phyloP scores from a whole-genome alignment of 2,888 invertebrate species.

The Lithophane socia region DNA sequence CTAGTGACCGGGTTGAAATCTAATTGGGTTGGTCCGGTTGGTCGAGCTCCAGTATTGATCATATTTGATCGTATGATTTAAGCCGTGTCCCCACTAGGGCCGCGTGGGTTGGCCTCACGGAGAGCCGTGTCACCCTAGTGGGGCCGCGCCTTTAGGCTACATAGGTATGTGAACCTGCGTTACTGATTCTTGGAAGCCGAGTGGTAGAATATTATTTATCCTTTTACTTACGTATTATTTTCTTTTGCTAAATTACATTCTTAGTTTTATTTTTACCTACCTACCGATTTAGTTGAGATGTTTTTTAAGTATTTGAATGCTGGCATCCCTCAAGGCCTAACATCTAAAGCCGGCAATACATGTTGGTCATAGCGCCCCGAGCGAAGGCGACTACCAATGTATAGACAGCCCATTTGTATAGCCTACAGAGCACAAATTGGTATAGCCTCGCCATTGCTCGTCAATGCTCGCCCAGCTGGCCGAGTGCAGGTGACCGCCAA shows the following conservation, averaged over 20 bases:
- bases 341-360: neutral
- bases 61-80: neutral
- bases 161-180: neutral
- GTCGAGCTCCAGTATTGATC: conserved; percentile 9
- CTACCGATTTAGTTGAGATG: neutral
- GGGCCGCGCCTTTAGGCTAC: neutral
- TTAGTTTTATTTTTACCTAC: too few species aligned
- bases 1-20: neutral
- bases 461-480: too few species aligned
- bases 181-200: conserved; percentile 12
- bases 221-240: neutral
- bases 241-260: neutral
- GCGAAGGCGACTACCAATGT: too few species aligned
- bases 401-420: too few species aligned
- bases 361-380: too few species aligned
- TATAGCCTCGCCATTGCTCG: too few species aligned
- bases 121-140: too few species aligned
- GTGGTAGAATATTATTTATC: neutral
- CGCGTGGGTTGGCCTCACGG: too few species aligned
- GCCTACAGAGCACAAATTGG: too few species aligned
- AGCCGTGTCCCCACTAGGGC: too few species aligned
- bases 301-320: neutral
- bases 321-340: conserved; percentile 13
- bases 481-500: too few species aligned
- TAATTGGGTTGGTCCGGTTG: neutral